Conservation (phyloP, 2,113 vertebrate species). For the Brachypodius melanocephalos region DNA sequence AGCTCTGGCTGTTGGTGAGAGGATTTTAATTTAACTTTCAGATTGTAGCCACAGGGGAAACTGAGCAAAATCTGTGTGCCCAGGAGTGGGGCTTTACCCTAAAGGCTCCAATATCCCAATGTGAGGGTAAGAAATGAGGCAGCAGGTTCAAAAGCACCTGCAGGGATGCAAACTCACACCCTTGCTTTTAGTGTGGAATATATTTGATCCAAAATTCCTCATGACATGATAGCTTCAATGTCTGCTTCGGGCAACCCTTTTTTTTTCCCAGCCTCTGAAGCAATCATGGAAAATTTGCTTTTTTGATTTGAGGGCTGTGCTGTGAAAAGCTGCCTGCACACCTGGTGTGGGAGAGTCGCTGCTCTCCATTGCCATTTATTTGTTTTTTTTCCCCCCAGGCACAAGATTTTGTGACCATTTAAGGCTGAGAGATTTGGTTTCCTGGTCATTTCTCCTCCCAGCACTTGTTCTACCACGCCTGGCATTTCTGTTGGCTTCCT, state of each 20-base stretch:
- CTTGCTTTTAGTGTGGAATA: not conserved
- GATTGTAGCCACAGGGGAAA: not conserved
- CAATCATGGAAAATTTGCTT: not conserved
- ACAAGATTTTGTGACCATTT: not conserved
- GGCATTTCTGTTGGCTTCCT: not conserved
- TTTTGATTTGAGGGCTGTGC: not conserved
- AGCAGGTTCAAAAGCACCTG: not conserved
- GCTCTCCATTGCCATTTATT: not conserved
- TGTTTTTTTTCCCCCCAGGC: not conserved
- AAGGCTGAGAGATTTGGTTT: not conserved
- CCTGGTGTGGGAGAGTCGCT: not conserved
- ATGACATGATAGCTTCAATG: fast-evolving
- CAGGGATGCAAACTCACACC: not conserved
- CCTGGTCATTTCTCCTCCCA: not conserved
- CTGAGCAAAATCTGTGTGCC: not conserved
- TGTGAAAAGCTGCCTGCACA: not conserved
- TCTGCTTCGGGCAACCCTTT: not conserved
- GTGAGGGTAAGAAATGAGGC: not conserved
- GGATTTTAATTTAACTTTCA: not conserved
- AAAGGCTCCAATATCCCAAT: not conserved
- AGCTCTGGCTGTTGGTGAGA: not conserved
- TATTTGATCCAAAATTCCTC: not conserved
- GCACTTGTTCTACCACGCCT: not conserved
- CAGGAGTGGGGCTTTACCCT: not conserved
- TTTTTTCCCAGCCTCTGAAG: not conserved